phyloP scores from a whole-genome alignment of 2,888 invertebrate genomes.

The Bedellia somnulentella region DNA sequence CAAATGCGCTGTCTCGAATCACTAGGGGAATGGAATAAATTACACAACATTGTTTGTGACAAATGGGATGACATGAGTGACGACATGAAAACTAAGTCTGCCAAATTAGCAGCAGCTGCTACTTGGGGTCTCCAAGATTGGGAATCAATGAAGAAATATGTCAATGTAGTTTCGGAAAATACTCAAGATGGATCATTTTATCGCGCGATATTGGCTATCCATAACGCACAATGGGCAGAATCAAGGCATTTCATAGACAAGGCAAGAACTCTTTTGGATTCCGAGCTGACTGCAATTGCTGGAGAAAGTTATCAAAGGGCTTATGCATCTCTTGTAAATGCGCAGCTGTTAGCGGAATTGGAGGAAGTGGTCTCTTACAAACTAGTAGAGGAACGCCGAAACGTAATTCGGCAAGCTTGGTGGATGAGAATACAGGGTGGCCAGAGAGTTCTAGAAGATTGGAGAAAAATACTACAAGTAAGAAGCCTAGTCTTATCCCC shows the following conservation, averaged over 20 bases:
- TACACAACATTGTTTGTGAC: slow-evolving; percentile 78
- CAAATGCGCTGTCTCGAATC: slow-evolving; percentile 96
- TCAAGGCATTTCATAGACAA: slow-evolving; percentile 85
- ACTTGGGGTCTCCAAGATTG: slow-evolving; percentile 96
- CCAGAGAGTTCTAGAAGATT: slow-evolving; percentile 94
- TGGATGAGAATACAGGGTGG: slow-evolving; percentile 96
- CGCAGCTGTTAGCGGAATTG: slow-evolving; percentile 94
- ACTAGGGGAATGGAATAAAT: slow-evolving; percentile 91
- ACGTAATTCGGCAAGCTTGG: slow-evolving; percentile 84
- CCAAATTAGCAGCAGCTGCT: slow-evolving; percentile 90
- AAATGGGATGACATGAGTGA: slow-evolving; percentile 72
- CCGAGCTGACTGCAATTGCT: slow-evolving; percentile 95
- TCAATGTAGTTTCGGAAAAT: slow-evolving; percentile 85
- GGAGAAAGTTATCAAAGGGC: slow-evolving; percentile 95
- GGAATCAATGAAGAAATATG: slow-evolving; percentile 92
- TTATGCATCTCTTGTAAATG: slow-evolving; percentile 93
- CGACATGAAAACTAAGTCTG: slow-evolving; percentile 68
- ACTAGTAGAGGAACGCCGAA: slow-evolving; percentile 83
- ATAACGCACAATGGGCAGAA: slow-evolving; percentile 69
- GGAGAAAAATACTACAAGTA: slow-evolving; percentile 96
- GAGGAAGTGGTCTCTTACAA: slow-evolving; percentile 98
- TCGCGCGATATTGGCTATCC: slow-evolving; percentile 90
- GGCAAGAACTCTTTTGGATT: slow-evolving; percentile 91
- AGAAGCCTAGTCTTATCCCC: slow-evolving; percentile 90
- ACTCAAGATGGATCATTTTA: slow-evolving; percentile 96